phyloP scores from a whole-genome alignment of 1,140 invertebrate species.

The Zaprionus camerounensis region DNA sequence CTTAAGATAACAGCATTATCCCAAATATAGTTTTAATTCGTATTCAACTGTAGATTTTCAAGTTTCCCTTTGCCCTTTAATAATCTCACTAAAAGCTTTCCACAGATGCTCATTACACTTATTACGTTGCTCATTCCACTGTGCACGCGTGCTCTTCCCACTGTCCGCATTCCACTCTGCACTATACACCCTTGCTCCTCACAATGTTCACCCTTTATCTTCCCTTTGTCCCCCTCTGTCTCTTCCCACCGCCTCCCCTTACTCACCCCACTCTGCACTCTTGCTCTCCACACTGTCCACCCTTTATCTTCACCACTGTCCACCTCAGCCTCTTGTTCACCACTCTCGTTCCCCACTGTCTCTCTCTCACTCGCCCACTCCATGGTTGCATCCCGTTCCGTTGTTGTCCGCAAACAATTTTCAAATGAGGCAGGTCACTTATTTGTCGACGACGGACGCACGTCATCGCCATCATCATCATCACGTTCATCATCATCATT shows the following conservation, averaged over 20 bases:
- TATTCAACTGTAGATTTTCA: background rate
- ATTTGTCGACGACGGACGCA: slow-evolving; percentile 52
- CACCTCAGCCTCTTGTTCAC: no score
- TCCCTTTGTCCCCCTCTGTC: background rate
- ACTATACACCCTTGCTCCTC: no score
- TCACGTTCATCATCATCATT: background rate
- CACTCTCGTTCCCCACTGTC: background rate
- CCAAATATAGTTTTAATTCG: no score
- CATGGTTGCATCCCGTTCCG: slow-evolving; percentile 48
- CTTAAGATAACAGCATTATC: no score
- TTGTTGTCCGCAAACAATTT: slow-evolving; percentile 66
- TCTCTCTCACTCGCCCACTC: background rate
- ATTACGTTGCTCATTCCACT: background rate
- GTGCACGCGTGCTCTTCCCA: no score
- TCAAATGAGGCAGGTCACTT: slow-evolving; percentile 81
- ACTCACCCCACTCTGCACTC: no score
- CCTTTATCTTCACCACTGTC: no score
- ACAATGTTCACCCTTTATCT: no score
- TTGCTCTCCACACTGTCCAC: no score
- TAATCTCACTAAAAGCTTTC: background rate
- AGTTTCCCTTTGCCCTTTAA: background rate
- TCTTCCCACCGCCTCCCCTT: no score
- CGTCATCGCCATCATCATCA: slow-evolving; percentile 27
- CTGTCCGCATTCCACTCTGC: background rate
- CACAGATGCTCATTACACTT: background rate